Conservation (phyloP, 2,797 vertebrate species). For the Potorous gilbertii region DNA sequence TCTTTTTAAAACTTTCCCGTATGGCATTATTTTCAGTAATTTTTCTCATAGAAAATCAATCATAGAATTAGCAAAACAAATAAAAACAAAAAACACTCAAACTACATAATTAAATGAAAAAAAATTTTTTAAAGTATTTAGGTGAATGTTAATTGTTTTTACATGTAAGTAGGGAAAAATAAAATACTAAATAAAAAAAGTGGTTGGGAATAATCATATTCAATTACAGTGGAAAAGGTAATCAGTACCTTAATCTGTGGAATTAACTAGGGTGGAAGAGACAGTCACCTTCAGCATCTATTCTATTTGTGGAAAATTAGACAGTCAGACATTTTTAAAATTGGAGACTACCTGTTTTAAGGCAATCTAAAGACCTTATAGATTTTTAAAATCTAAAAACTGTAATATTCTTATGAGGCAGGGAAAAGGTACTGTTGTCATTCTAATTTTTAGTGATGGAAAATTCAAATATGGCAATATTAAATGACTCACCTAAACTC, state of each 20-base stretch:
- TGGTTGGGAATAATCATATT: background rate
- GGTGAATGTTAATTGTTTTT: no score
- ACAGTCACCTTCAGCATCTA: background rate
- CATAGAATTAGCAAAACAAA: background rate
- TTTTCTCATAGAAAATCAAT: background rate
- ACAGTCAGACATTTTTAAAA: background rate
- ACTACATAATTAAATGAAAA: background rate
- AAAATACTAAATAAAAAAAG: no score
- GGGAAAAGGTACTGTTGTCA: background rate
- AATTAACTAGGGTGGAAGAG: background rate
- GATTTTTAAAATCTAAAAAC: background rate
- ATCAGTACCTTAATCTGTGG: background rate
- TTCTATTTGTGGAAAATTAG: background rate
- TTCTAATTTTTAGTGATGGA: constrained; percentile 22
- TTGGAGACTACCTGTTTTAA: background rate
- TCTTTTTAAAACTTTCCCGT: background rate
- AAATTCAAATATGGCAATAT: constrained; percentile 8
- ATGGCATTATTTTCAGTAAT: background rate
- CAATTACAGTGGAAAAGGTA: background rate
- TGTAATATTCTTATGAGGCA: background rate
- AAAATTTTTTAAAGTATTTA: background rate
- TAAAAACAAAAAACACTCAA: background rate
- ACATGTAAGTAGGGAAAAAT: no score
- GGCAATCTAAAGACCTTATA: background rate
- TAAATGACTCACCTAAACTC: constrained; percentile 3